Evolutionary conservation across 2,797 vertebrate genomes (phyloP).

Genomic region (Arnoldichthys spilopterus): DNA sequence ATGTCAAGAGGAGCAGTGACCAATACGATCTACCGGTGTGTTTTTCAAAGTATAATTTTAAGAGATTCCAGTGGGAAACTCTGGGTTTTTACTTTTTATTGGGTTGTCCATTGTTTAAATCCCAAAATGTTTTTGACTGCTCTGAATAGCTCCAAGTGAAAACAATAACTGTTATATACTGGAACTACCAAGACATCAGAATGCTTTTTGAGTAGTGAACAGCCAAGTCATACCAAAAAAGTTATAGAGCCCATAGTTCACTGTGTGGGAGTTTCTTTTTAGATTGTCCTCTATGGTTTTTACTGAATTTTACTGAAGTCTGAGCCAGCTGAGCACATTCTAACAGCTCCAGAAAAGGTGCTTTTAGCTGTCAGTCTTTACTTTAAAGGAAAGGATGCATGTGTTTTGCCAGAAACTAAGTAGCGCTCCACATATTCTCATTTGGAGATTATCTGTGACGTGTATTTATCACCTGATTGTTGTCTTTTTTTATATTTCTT

Average conservation of each 20-base stretch:
- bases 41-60: not conserved
- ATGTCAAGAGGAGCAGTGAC: not conserved
- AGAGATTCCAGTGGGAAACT: not conserved
- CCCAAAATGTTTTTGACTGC: conserved; percentile 1
- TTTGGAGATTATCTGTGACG: conserved; percentile 16
- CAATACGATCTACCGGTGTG: not conserved
- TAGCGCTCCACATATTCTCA: conserved; percentile 49
- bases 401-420: conserved; percentile 52
- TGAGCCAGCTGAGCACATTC: conserved; percentile 46
- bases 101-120: not conserved
- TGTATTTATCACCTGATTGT: conserved; percentile 54
- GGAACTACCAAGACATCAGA: not conserved
- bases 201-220: conserved; percentile 3
- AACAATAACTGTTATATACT: not conserved
- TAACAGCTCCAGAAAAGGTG: conserved; percentile 2
- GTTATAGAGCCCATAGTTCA: conserved; percentile 53
- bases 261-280: conserved; percentile 57
- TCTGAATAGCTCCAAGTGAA: not conserved
- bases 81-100: conserved; percentile 10
- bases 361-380: conserved; percentile 18
- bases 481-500: conserved; percentile 44
- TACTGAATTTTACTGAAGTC: conserved; percentile 38
- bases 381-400: conserved; percentile 45
- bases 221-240: conserved; percentile 2
- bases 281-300: conserved; percentile 59